phyloP scores from a whole-genome alignment of 2,113 vertebrate genomes.

The Riparia riparia region DNA sequence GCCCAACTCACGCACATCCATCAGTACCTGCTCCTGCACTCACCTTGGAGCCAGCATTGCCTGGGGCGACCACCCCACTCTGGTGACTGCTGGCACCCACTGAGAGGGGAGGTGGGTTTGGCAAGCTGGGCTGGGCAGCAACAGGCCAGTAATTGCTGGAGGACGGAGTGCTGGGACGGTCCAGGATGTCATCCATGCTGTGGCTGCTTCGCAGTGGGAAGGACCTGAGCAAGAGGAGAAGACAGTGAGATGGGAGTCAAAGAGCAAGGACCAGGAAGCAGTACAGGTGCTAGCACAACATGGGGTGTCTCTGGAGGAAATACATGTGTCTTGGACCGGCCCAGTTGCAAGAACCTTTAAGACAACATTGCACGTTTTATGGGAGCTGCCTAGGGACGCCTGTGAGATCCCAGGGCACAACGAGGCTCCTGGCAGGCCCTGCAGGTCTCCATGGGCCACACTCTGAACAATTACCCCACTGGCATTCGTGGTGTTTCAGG shows the following conservation, averaged over 20 bases:
- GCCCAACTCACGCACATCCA: neutral
- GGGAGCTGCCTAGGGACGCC: neutral
- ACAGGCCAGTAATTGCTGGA: slow-evolving; percentile 50
- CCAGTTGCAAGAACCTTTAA: neutral
- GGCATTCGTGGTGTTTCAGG: too few relatives aligned
- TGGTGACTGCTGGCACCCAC: slow-evolving; percentile 61
- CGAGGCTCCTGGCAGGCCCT: neutral
- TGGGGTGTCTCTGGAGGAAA: neutral
- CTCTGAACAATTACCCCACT: neutral
- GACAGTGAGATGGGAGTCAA: neutral
- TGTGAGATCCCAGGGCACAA: neutral
- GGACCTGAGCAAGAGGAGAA: slow-evolving; percentile 65
- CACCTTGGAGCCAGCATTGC: slow-evolving; percentile 61
- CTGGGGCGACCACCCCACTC: slow-evolving; percentile 2
- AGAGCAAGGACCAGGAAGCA: neutral
- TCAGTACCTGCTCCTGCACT: neutral
- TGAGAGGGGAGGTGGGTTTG: neutral
- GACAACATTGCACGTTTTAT: neutral
- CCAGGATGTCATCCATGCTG: slow-evolving; percentile 88
- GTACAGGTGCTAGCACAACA: neutral
- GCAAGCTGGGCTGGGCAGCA: slow-evolving; percentile 62
- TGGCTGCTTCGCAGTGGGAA: slow-evolving; percentile 82
- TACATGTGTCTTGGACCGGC: neutral
- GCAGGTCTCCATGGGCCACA: neutral
- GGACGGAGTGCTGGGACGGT: slow-evolving; percentile 51